phyloP scores from a whole-genome alignment of 53 echinoderm and acorn worm genomes.

The Antedon mediterranea region DNA sequence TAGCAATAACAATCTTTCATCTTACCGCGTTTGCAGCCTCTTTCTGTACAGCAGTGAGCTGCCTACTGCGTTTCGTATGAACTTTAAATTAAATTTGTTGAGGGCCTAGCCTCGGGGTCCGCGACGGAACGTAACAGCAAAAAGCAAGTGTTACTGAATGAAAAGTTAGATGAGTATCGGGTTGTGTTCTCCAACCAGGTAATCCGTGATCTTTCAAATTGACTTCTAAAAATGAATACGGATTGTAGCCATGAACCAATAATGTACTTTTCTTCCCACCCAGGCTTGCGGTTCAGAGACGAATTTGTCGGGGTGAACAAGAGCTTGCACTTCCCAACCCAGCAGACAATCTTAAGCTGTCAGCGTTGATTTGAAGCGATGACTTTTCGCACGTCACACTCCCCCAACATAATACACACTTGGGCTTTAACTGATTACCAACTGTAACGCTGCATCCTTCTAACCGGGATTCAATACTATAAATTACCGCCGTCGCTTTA shows the following conservation, averaged over 20 bases:
- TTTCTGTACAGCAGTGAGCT: conserved; percentile 19
- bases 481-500: not conserved
- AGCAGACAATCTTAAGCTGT: not conserved
- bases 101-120: conserved; percentile 1
- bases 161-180: not conserved
- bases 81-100: conserved; percentile 69
- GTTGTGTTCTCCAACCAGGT: not conserved
- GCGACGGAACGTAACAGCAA: not conserved
- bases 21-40: conserved; percentile 27
- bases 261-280: not conserved
- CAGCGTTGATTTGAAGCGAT: not conserved
- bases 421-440: not conserved
- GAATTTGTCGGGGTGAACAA: conserved; percentile 1
- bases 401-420: not conserved
- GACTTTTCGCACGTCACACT: not conserved
- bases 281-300: not conserved
- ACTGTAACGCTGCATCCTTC: not conserved
- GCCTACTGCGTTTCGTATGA: conserved; percentile 50
- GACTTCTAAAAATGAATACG: not conserved
- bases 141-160: not conserved
- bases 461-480: not conserved
- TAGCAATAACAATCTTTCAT: conserved; percentile 25
- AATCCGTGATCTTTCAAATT: not conserved
- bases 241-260: not conserved
- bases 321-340: not conserved